These are phyloP conservation scores for Cossypha polioptera DNA, from an alignment of 2,797 vertebrate genomes.

Conservation along the genomic window DNA sequence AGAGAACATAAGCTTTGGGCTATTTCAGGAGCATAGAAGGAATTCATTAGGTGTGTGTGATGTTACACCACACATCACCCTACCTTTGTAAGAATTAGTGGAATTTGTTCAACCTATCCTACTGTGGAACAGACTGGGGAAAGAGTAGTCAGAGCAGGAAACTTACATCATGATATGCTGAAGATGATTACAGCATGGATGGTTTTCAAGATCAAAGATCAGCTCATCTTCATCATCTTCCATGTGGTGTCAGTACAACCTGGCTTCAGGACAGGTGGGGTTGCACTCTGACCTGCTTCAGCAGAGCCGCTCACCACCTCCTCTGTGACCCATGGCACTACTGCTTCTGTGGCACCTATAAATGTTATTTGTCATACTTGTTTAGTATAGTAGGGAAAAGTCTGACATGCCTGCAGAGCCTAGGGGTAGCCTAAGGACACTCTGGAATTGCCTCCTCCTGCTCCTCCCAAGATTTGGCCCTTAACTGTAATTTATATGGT, in stretches of 20 bases:
- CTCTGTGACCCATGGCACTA: neutral
- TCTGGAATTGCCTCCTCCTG: neutral
- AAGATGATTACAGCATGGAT: neutral
- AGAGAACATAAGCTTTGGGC: constrained; percentile 1
- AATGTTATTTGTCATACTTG: neutral
- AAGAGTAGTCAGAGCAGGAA: neutral
- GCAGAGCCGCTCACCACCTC: neutral
- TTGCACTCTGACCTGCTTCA: neutral
- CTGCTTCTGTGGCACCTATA: neutral
- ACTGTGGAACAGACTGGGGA: neutral
- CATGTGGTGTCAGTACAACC: accelerated
- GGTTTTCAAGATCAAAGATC: neutral
- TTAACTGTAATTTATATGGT: accelerated
- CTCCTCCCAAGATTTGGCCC: neutral
- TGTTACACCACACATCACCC: neutral
- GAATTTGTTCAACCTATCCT: neutral
- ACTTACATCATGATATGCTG: accelerated
- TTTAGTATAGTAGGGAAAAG: neutral
- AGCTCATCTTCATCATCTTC: neutral
- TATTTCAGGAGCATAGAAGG: neutral
- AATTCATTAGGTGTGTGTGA: neutral
- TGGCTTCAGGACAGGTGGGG: neutral
- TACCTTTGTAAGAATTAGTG: neutral
- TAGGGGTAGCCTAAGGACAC: neutral
- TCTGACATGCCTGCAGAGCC: neutral